Base-by-base conservation (phyloP, 2,113 vertebrate species). In the Periophthalmus modestus region DNA sequence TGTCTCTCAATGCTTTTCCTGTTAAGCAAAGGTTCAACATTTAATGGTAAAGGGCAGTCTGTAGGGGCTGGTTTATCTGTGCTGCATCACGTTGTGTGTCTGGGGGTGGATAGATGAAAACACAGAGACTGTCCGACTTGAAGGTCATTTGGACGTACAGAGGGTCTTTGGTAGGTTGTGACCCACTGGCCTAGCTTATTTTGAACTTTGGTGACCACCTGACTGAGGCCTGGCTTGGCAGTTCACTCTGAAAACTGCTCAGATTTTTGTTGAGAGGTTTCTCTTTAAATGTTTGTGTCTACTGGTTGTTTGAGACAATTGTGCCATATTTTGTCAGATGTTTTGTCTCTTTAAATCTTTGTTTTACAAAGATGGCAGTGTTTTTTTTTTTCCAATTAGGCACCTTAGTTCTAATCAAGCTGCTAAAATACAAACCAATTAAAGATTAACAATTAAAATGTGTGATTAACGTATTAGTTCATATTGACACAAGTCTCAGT, bases 311-410 rank as follows among this genome's bases (percentile, higher is more conserved):
- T 82, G 73, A 88, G 84, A 89, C 75, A 80, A 91, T 91, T 87
- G 93, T 94, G 93, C 94, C 93, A 94, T 94, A 89, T 85, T 87
- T 84, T 79, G 79, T 72, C 39, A 77, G 57, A 69, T 76, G 14
- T 85, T 87, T 80, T 81, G 74, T 89, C 83, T 82, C 63, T 83
- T 55, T 55, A 78, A 84, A 72, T 68, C 55, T 85, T 89, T 81
- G 63, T 89, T 88, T 86, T 52, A 75, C 59, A 69, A 71, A 47
- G 69, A 86, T 73, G 80, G 82, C 87, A 88, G 87, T 82, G n/a
- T 19, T 55, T 55, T n/a, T 55, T 55, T n/a, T 43, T 90, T 87
- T 90, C 86, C 84, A 81, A 89, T 88, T 80, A 87, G 85, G 85
- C 89, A 84, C 76, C 71, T 87, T 78, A 88, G 89, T 92, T 91